Conservation (phyloP, 2,113 vertebrate species). For the Perca fluviatilis region DNA sequence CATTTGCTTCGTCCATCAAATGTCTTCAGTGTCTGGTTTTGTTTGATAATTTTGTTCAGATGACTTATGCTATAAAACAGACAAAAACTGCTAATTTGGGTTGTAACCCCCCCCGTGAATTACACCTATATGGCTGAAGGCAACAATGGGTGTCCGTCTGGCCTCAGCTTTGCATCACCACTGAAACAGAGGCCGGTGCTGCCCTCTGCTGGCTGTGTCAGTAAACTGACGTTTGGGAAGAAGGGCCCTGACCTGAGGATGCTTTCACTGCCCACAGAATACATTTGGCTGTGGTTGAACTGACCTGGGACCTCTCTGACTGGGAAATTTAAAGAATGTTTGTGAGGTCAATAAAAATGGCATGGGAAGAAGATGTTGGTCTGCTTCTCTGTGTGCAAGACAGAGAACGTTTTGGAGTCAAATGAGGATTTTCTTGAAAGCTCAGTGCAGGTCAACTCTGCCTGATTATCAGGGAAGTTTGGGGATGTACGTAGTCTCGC, state of each 20-base stretch:
- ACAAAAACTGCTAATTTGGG: too few relatives aligned
- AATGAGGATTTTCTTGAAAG: not conserved
- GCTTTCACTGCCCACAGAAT: not conserved
- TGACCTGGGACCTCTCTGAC: constrained; percentile 24
- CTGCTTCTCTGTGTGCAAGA: not conserved
- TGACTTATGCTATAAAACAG: too few relatives aligned
- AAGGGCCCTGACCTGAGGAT: constrained; percentile 14
- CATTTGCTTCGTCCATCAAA: not conserved
- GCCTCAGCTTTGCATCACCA: too few relatives aligned
- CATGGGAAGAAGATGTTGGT: constrained; percentile 18
- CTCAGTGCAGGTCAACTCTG: not conserved
- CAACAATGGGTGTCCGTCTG: too few relatives aligned
- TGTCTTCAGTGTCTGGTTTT: not conserved
- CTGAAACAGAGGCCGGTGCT: not conserved
- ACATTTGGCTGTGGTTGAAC: constrained; percentile 17
- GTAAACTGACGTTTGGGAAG: not conserved
- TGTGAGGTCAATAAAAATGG: constrained; percentile 5
- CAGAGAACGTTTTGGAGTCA: not conserved
- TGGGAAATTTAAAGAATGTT: constrained; percentile 16
- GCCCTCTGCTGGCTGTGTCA: constrained; percentile 46
- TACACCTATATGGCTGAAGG: too few relatives aligned
- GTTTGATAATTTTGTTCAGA: not conserved
- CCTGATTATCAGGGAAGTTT: not conserved
- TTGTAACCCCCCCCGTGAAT: too few relatives aligned
- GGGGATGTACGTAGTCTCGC: too few relatives aligned